Evolutionary conservation across 2,888 invertebrate species (phyloP), one percentile per base, ranked within the genome.

Genomic region (Unio pictorum): DNA sequence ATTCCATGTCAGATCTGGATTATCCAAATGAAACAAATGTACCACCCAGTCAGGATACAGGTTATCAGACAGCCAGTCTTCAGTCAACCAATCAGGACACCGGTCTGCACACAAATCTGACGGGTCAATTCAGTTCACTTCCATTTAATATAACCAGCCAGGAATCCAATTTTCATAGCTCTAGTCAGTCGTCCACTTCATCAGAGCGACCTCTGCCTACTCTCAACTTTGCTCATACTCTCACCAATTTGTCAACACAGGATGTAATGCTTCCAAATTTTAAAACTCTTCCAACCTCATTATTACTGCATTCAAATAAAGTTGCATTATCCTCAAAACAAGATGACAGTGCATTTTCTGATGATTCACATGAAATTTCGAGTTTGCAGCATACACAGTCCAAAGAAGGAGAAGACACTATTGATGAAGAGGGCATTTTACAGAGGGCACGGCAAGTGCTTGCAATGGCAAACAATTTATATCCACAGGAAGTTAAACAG

Each of bases 51-150:
- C 87, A 87, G 71, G 88, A 88, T 71, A 87, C 88, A 54, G 88
- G 88, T 20, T 88, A 88, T 73, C 85, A 87, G 69, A 88, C 87
- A 55, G 81, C 85, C 30, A 87, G 86, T 73, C 74, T 86, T 26
- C 86, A 86, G 72, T 77, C 79, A 60, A 84, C 87, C 76, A 83
- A 78, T 78, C 83, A 74, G 45, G 83, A 84, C 26, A 79, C 80
- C n/a, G 81, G 79, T 28, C 67, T 78, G 23, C 81, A 83, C 61
- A 82, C 82, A 55, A 84, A 82, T 68, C 70, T 84, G 61, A 84
- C 84, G 61, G 78, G 72, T 72, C 83, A 84, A 71, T 82, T 84
- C 74, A 65, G 76, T 63, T 78, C 79, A 17, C 59, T 83, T 67
- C 84, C 84, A 55, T 76, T 84, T 56, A 81, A 76, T 68, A 67